Conservation (phyloP, 2,888 invertebrate species). For the Cephus rjabovi region DNA sequence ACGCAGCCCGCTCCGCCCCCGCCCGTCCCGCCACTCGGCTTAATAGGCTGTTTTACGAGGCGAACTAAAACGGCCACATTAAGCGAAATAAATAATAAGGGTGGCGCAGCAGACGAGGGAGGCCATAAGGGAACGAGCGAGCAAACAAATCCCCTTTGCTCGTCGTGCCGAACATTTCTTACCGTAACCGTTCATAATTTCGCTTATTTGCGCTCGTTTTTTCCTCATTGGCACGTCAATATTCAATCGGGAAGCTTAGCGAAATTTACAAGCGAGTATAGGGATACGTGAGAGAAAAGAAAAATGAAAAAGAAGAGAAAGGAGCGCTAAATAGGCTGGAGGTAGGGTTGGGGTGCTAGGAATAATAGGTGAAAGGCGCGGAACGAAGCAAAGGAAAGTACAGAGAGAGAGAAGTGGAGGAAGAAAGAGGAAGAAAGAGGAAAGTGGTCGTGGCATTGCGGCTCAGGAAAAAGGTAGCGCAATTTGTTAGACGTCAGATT, state of each 20-base stretch:
- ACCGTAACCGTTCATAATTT: neutral
- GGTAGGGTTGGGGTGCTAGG: neutral
- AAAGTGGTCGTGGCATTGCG: neutral
- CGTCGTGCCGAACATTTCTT: neutral
- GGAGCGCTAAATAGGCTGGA: neutral
- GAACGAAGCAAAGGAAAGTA: neutral
- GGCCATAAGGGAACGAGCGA: neutral
- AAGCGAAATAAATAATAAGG: constrained; percentile 24
- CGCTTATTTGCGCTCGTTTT: neutral
- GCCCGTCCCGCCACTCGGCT: constrained; percentile 26
- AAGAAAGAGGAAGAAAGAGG: constrained; percentile 3
- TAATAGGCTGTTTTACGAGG: constrained; percentile 30
- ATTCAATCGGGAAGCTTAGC: neutral
- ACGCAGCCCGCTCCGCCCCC: neutral
- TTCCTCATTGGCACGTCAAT: neutral
- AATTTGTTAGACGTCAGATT: constrained; percentile 52
- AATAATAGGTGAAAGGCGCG: neutral
- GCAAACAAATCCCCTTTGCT: neutral
- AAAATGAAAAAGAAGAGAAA: neutral
- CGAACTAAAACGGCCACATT: constrained; percentile 11
- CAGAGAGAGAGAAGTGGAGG: neutral
- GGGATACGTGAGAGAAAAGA: too few species aligned
- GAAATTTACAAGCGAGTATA: neutral
- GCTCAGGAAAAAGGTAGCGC: constrained; percentile 19
- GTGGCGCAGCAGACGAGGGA: neutral